Evolutionary conservation across 2,888 invertebrate genomes (phyloP), one percentile per base, ranked within the genome.

Genomic region (Lysandra bellargus): DNA sequence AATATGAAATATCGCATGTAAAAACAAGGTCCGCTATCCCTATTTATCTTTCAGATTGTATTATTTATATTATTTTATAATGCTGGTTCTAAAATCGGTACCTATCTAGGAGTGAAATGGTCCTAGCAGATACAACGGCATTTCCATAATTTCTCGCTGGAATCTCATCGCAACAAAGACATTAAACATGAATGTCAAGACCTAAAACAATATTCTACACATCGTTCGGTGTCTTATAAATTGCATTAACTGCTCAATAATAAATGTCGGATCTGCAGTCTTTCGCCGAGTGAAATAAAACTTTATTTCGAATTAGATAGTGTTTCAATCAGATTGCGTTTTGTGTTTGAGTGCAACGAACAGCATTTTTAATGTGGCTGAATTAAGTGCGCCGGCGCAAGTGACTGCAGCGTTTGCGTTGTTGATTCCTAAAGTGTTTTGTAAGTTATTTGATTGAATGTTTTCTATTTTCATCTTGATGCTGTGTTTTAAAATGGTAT

Each of bases 181-280:
- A 91, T 92, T 91, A 91, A 89, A 89, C 89, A 88, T 84, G 85
- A 86, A 85, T 87, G 89, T 91, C 90, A 87, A 85, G 88, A 88
- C 87, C 86, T 88, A 90, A 88, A 88, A 91, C 91, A 90, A 90
- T 91, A 91, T 92, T 91, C 90, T 88, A 88, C 88, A 89, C 90
- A 89, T 90, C 88, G 87, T 88, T 87, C 86, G 86, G 83, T 85
- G 88, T 88, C 87, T 86, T 90, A 90, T 92, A 92, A 92, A 92
- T 86, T 83, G 83, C 80, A 83, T 82, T 82, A 78, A 75, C 53
- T 80, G 74, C 23, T 40, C 74, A 69, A 74, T 64, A 57, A 78
- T 78, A 82, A 84, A 84, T 79, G 80, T 60, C 83, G 77, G 83
- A 86, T 82, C 78, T 81, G 72, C 81, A 2, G 78, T 76, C 64